These are phyloP conservation scores for Accipiter badius DNA, from an alignment of 2,797 vertebrate species.

Conservation along the genomic window DNA sequence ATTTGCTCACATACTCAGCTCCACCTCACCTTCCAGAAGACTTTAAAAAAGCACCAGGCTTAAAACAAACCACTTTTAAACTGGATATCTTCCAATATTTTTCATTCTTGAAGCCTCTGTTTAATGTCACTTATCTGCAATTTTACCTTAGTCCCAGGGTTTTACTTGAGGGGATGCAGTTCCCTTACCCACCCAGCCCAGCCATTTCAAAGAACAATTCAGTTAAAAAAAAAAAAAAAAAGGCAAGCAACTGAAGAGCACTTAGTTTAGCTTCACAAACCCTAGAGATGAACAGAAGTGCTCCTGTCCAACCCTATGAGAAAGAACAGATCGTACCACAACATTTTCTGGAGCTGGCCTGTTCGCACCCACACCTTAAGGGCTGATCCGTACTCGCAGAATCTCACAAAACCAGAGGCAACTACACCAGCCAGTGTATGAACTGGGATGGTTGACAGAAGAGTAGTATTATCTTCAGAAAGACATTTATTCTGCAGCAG, in stretches of 20 bases:
- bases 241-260: not conserved
- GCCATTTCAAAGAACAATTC: not conserved
- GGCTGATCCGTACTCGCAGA: not conserved
- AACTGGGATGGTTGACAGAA: not conserved
- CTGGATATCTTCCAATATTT: not conserved
- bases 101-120: not conserved
- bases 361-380: not conserved
- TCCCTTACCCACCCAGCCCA: not conserved
- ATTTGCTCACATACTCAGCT: not conserved
- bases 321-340: not conserved
- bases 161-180: not conserved
- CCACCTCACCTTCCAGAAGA: not conserved
- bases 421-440: not conserved
- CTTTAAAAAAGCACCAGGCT: not conserved
- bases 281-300: not conserved
- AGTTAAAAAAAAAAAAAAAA: not conserved
- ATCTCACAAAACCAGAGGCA: not conserved
- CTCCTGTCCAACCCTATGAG: not conserved
- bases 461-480: not conserved
- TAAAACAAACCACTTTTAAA: slow-evolving; percentile 23
- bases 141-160: not conserved
- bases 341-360: not conserved
- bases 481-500: not conserved
- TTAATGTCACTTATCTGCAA: not conserved
- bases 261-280: not conserved